phyloP scores from a whole-genome alignment of 2,888 invertebrate species.

The Panzeria rudis region DNA sequence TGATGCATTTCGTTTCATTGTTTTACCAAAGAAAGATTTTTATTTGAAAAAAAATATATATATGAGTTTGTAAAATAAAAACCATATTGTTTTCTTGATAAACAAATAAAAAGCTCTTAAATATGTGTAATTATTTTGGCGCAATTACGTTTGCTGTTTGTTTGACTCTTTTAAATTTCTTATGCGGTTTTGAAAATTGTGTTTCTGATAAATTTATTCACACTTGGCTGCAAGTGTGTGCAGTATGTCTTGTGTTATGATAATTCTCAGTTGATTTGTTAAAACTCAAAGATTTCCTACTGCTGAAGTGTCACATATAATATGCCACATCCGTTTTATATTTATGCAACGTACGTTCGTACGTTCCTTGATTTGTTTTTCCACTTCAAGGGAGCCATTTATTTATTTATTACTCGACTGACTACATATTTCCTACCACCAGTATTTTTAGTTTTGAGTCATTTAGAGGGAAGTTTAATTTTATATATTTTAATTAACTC shows the following conservation, averaged over 20 bases:
- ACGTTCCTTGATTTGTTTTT: constrained; percentile 45
- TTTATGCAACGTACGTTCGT: constrained; percentile 23
- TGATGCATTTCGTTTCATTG: constrained; percentile 38
- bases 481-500: constrained; percentile 80
- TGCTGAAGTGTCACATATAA: constrained; percentile 77
- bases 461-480: constrained; percentile 43
- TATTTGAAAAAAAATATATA: background rate
- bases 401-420: background rate
- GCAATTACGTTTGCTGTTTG: constrained; percentile 58
- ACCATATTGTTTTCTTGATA: constrained; percentile 63
- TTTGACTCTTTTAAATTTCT: constrained; percentile 7
- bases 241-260: constrained; percentile 24
- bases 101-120: constrained; percentile 30
- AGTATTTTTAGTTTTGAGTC: constrained; percentile 4
- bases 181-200: constrained; percentile 40
- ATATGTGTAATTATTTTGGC: constrained; percentile 50
- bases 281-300: constrained; percentile 56
- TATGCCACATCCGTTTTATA: constrained; percentile 80
- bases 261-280: constrained; percentile 48
- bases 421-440: background rate
- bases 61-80: constrained; percentile 27
- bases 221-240: constrained; percentile 66
- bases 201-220: constrained; percentile 54
- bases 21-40: constrained; percentile 6
- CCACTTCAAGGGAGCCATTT: constrained; percentile 61